phyloP scores from a whole-genome alignment of 2,888 invertebrate genomes.

The Agrotis clavis region DNA sequence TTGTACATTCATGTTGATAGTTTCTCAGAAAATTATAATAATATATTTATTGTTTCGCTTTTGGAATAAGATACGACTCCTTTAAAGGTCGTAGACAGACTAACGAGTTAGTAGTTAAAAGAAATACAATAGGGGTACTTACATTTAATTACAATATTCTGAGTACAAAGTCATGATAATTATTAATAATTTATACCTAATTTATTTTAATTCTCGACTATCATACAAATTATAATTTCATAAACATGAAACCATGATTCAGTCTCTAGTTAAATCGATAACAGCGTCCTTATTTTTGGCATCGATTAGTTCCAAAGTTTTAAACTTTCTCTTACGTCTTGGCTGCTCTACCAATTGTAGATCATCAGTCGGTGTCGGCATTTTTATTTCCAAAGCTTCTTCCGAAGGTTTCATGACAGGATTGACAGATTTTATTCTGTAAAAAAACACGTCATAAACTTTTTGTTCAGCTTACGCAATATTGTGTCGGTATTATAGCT shows the following conservation, averaged over 20 bases:
- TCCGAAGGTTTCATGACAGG: background rate
- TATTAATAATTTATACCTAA: background rate
- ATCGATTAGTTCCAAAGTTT: slow-evolving; percentile 62
- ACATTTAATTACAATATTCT: background rate
- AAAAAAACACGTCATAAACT: background rate
- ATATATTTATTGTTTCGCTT: background rate
- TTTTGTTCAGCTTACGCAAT: no score
- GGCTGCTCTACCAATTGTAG: background rate
- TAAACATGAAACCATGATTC: background rate
- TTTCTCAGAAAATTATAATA: background rate
- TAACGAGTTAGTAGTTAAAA: background rate
- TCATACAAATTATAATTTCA: background rate
- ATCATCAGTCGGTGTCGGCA: background rate
- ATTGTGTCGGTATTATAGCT: no score
- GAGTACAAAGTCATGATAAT: background rate
- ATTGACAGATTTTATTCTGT: slow-evolving; percentile 29
- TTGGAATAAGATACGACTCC: background rate
- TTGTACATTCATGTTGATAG: background rate
- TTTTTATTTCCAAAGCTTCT: background rate
- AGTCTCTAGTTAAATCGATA: slow-evolving; percentile 62
- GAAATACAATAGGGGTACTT: background rate
- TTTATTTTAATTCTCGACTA: slow-evolving; percentile 14
- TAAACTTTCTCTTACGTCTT: slow-evolving; percentile 50
- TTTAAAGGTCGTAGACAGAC: background rate
- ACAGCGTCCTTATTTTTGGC: slow-evolving; percentile 38